Conservation (phyloP, 2,797 vertebrate genomes). For the Gymnocypris eckloni region DNA sequence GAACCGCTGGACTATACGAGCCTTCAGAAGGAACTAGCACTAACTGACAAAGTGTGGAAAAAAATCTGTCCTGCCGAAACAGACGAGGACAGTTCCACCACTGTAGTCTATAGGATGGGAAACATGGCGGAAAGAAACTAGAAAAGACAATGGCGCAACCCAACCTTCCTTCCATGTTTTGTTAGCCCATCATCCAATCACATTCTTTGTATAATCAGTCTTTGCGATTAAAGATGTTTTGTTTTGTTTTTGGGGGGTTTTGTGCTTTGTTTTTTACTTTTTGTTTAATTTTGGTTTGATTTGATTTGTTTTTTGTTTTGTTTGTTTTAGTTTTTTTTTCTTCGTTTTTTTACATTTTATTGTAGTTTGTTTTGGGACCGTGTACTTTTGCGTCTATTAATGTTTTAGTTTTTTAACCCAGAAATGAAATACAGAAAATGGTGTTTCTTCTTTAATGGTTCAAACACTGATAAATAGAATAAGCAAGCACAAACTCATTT, state of each 20-base stretch:
- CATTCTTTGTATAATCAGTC: neutral
- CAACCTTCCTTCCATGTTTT: neutral
- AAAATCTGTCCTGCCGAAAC: conserved; percentile 91
- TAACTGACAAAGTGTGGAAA: conserved; percentile 96
- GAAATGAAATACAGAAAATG: no score
- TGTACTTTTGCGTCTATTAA: no score
- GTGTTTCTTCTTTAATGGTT: no score
- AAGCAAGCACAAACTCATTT: no score
- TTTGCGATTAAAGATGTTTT: neutral
- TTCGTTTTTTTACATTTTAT: neutral
- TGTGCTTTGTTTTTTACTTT: no score
- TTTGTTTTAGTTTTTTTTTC: no score
- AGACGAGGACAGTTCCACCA: conserved; percentile 92
- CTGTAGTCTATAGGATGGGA: conserved; percentile 97
- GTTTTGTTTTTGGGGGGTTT: neutral
- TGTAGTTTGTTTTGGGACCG: no score
- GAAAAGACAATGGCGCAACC: neutral
- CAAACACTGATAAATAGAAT: no score
- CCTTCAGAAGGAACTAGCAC: conserved; percentile 94
- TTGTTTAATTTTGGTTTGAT: neutral
- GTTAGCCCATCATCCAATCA: neutral
- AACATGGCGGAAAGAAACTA: conserved; percentile 78
- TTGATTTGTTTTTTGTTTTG: neutral
- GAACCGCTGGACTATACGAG: conserved; percentile 96
- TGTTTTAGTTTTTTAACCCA: no score